Conservation (phyloP, 2,888 invertebrate genomes). For the Zygogramma bicolorata region DNA sequence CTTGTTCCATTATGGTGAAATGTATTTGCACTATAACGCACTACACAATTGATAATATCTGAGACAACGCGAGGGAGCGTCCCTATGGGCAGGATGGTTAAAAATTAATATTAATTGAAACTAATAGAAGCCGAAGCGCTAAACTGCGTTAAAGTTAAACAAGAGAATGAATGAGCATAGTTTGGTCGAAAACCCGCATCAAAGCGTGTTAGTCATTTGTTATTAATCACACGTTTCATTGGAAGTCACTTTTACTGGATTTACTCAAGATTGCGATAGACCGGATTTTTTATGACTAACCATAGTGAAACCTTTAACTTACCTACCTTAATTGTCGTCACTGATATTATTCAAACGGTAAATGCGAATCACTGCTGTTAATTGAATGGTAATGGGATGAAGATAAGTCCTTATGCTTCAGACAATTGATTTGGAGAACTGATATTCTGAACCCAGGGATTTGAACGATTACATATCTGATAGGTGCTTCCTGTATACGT, state of each 20-base stretch:
- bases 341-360: neutral
- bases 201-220: constrained; percentile 50
- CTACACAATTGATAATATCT: constrained; percentile 28
- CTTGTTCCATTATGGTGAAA: constrained; percentile 47
- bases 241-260: constrained; percentile 39
- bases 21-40: constrained; percentile 33
- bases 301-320: constrained; percentile 32
- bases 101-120: constrained; percentile 65
- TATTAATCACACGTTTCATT: constrained; percentile 51
- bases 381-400: neutral
- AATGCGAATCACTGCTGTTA: neutral
- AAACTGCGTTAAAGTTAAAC: constrained; percentile 42
- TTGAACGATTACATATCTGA: neutral
- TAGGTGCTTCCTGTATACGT: constrained; percentile 10
- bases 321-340: constrained; percentile 22
- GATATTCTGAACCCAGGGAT: neutral
- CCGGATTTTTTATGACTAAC: constrained; percentile 38
- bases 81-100: constrained; percentile 63
- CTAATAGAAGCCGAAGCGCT: constrained; percentile 56
- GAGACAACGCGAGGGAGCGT: constrained; percentile 40
- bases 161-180: constrained; percentile 40
- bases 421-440: neutral
- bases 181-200: constrained; percentile 51
- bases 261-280: constrained; percentile 32
- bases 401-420: neutral